These are phyloP conservation scores for Lagenorhynchus albirostris DNA, from an alignment of 2,113 vertebrate species.

Conservation along the genomic window DNA sequence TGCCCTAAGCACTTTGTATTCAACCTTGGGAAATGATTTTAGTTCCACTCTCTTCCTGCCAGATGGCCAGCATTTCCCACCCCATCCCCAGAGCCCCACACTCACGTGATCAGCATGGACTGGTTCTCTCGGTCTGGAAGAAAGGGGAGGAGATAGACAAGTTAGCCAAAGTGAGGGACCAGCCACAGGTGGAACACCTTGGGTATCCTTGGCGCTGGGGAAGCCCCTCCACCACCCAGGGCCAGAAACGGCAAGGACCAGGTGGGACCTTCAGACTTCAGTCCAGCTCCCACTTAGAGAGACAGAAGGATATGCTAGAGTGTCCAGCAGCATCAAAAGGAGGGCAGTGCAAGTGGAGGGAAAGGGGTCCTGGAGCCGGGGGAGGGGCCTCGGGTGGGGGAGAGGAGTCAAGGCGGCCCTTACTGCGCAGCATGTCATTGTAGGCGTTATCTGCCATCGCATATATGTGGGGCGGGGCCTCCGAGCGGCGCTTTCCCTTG, in stretches of 20 bases:
- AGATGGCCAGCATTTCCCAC: neutral
- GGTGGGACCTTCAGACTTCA: neutral
- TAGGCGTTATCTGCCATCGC: constrained; percentile 93
- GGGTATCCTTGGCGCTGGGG: neutral
- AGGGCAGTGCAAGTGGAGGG: neutral
- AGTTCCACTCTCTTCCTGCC: neutral
- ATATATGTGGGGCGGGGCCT: constrained; percentile 93
- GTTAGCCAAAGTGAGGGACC: neutral
- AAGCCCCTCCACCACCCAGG: neutral
- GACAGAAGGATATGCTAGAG: neutral
- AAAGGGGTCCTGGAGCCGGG: neutral
- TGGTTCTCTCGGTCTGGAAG: constrained; percentile 95
- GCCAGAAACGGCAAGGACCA: neutral
- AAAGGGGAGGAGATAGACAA: constrained; percentile 36
- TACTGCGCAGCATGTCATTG: constrained; percentile 96
- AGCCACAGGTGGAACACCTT: neutral
- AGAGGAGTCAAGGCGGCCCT: constrained; percentile 61
- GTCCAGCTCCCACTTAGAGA: neutral
- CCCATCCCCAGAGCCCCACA: constrained; percentile 55
- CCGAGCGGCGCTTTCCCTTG: constrained; percentile 92
- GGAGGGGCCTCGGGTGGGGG: neutral
- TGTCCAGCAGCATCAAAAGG: neutral
- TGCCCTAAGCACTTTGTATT: neutral
- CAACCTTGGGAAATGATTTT: constrained; percentile 21
- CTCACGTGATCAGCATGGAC: constrained; percentile 99